phyloP scores from a whole-genome alignment of 1,140 invertebrate species.

The Theocolax elegans region DNA sequence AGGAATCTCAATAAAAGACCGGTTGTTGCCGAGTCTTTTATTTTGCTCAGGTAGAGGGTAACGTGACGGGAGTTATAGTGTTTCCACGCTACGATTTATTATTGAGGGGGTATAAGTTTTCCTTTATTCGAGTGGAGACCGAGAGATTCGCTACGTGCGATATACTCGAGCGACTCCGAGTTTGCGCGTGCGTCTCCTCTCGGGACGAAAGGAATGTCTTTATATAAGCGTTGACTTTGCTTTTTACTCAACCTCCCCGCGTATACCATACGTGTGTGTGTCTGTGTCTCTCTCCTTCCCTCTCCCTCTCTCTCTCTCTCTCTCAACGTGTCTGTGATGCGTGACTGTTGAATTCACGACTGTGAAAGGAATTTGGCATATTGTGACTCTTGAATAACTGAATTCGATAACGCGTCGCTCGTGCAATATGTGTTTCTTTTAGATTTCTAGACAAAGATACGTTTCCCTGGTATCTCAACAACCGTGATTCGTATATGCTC shows the following conservation, averaged over 20 bases:
- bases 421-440: no score
- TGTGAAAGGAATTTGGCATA: no score
- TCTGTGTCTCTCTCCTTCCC: not conserved
- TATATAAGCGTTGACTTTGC: not conserved
- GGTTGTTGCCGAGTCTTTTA: not conserved
- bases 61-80: constrained; percentile 34
- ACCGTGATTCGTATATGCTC: no score
- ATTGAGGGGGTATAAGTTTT: constrained; percentile 18
- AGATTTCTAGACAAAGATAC: no score
- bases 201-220: constrained; percentile 1
- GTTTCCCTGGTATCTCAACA: no score
- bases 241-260: not conserved
- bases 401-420: no score
- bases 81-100: constrained; percentile 31
- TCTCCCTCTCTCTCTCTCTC: not conserved
- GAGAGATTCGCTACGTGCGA: constrained; percentile 16
- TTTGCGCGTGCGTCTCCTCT: not conserved
- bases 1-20: constrained; percentile 1
- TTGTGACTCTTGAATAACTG: no score
- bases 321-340: not conserved
- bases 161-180: not conserved
- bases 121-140: constrained; percentile 12
- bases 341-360: no score
- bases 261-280: not conserved
- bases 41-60: not conserved